Conservation (phyloP, 2,113 vertebrate genomes). For the Catharus fuscescens region DNA sequence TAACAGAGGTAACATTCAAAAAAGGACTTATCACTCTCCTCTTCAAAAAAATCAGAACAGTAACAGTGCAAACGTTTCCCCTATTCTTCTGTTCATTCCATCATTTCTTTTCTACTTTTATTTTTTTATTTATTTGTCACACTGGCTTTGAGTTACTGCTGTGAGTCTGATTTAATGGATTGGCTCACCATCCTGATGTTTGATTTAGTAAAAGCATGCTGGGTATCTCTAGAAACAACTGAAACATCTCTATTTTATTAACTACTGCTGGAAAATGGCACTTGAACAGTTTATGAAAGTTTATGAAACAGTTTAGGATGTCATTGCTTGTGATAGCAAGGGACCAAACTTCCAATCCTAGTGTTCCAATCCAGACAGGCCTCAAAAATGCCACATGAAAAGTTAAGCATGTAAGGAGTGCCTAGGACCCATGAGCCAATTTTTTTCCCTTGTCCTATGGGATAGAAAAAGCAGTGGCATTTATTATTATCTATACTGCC, state of each 20-base stretch:
- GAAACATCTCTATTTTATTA: not conserved
- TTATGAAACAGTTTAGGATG: not conserved
- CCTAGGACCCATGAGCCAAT: not conserved
- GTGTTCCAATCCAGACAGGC: not conserved
- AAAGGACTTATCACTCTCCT: not conserved
- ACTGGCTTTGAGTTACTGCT: not conserved
- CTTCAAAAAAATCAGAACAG: not conserved
- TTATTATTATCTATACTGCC: not conserved
- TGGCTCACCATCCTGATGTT: not conserved
- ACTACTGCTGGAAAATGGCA: slow-evolving; percentile 8
- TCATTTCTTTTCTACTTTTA: not conserved
- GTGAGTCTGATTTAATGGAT: not conserved
- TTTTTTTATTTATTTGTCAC: not conserved
- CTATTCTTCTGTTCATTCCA: not conserved
- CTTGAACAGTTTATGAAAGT: not conserved
- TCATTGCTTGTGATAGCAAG: not conserved
- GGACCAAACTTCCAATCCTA: not conserved
- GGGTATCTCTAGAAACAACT: slow-evolving; percentile 37
- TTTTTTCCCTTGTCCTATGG: not conserved
- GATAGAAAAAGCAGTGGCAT: not conserved
- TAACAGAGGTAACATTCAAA: slow-evolving; percentile 42
- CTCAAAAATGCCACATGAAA: not conserved
- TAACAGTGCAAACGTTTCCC: not conserved
- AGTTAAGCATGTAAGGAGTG: not conserved
- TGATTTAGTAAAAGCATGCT: slow-evolving; percentile 14